Percentiles rank a stretch among this genome's conserved stretches.
Evolutionary conservation across 2,888 invertebrate genomes (phyloP).

Genomic region (Limulus polyphemus): DNA sequence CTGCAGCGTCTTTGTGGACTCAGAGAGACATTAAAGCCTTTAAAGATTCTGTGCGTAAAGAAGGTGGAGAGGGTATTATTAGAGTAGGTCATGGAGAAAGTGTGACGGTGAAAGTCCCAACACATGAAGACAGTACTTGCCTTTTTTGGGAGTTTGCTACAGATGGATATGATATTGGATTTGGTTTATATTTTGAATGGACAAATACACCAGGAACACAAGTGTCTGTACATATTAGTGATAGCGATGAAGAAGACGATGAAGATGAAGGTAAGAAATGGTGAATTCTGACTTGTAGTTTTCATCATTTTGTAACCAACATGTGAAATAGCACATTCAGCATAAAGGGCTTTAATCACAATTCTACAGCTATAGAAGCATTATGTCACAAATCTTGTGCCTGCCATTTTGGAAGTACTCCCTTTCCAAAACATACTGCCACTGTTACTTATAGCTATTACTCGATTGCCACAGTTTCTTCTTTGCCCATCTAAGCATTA

Average conservation of each 20-base stretch:
- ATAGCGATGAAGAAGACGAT: conserved; percentile 73
- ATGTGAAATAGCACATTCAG: too few species aligned
- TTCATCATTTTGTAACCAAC: too few species aligned
- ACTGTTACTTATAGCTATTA: too few species aligned
- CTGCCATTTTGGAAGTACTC: too few species aligned
- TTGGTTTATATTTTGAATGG: conserved; percentile 98
- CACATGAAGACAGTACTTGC: conserved; percentile 80
- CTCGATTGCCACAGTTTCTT: too few species aligned
- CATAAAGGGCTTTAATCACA: too few species aligned
- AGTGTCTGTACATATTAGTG: conserved; percentile 89
- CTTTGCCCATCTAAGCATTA: too few species aligned
- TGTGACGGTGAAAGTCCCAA: conserved; percentile 90
- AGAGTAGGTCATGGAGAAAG: conserved; percentile 93
- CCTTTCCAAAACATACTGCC: too few species aligned
- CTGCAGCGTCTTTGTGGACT: conserved; percentile 89
- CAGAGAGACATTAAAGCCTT: conserved; percentile 74
- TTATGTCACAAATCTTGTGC: too few species aligned
- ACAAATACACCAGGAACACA: conserved; percentile 65
- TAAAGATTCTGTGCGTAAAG: conserved; percentile 68
- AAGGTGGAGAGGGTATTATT: conserved; percentile 76
- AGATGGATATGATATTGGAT: conserved; percentile 92
- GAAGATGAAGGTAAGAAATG: conserved; percentile 42
- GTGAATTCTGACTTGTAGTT: too few species aligned
- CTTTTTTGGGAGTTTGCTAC: conserved; percentile 99
- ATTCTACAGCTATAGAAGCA: too few species aligned